Evolutionary conservation across 2,888 invertebrate species (phyloP).

Genomic region (Macrosiphum euphorbiae): DNA sequence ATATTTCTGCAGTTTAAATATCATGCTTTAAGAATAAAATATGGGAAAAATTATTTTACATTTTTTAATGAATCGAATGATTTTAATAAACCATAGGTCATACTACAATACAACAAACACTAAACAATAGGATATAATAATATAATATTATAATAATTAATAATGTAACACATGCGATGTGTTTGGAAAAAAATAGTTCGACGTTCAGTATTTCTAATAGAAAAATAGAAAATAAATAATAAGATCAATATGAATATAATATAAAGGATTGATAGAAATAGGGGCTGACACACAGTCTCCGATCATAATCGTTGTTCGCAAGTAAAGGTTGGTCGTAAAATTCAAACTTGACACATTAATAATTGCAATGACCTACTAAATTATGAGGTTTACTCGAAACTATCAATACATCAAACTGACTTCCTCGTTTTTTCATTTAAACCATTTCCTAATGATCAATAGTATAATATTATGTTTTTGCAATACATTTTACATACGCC

Average conservation of each 20-base stretch:
- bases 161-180: background rate
- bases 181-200: background rate
- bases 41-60: background rate
- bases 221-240: background rate
- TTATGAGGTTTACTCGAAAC: background rate
- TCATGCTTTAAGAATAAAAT: background rate
- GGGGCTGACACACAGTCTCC: accelerated
- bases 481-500: background rate
- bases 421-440: background rate
- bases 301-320: background rate
- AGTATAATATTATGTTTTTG: background rate
- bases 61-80: background rate
- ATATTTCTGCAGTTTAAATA: background rate
- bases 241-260: background rate
- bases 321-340: background rate
- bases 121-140: background rate
- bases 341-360: background rate
- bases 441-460: background rate
- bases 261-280: background rate
- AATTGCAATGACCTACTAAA: background rate
- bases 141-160: background rate
- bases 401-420: background rate
- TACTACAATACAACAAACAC: background rate
- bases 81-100: background rate
- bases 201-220: background rate